phyloP scores from a whole-genome alignment of 2,797 vertebrate genomes.

The Periparus ater region DNA sequence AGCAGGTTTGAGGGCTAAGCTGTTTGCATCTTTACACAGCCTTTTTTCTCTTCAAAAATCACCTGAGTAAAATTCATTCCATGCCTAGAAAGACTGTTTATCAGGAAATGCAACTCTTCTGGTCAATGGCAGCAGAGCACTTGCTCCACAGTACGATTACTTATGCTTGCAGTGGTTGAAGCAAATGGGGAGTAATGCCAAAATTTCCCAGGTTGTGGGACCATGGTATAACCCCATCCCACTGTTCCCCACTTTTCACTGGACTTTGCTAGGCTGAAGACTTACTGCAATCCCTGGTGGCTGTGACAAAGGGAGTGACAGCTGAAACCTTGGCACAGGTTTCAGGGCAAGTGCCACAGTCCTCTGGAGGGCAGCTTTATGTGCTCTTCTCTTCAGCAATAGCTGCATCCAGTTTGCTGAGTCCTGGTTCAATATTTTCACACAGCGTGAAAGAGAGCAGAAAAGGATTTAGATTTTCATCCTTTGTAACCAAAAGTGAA shows the following conservation, averaged over 20 bases:
- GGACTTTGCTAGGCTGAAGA: neutral
- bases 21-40: neutral
- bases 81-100: neutral
- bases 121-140: neutral
- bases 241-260: neutral
- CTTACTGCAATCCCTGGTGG: neutral
- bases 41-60: neutral
- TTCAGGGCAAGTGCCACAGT: neutral
- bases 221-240: too few relatives aligned
- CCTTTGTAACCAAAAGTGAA: constrained; percentile 3
- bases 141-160: neutral
- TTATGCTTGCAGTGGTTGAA: neutral
- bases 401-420: neutral
- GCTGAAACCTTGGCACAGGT: neutral
- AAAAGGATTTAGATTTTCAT: constrained; percentile 1
- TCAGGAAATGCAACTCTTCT: neutral
- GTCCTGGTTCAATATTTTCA: neutral
- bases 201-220: neutral
- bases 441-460: neutral
- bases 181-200: neutral
- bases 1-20: neutral
- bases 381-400: neutral
- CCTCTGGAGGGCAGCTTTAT: neutral
- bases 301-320: neutral
- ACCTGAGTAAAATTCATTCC: neutral